A percentile compares a stretch with the other conserved stretches of the same genome.
These are phyloP conservation scores for Phrynocephalus versicolor DNA, from an alignment of 2,113 vertebrate species.

Conservation along the genomic window DNA sequence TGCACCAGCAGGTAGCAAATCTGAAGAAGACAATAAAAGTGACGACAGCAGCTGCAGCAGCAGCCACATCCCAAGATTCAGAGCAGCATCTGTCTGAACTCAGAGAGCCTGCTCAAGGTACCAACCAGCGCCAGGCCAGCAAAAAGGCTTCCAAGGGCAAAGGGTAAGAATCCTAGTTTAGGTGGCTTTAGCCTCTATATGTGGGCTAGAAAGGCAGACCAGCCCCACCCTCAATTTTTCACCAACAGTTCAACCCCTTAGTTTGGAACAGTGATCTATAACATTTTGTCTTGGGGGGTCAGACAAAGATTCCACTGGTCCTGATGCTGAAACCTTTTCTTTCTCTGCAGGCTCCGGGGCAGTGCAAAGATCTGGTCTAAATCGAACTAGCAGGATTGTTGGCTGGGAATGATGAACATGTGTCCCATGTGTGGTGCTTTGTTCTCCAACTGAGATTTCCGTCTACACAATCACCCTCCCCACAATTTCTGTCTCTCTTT, in stretches of 20 bases:
- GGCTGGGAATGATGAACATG: conserved; percentile 55
- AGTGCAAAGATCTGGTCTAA: conserved; percentile 99
- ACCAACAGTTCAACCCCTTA: neutral
- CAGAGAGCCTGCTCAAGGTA: conserved; percentile 75
- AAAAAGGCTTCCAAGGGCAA: conserved; percentile 98
- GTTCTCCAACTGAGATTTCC: conserved; percentile 20
- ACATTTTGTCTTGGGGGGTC: neutral
- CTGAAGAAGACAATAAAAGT: conserved; percentile 97
- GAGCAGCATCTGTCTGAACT: conserved; percentile 85
- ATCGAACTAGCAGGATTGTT: conserved; percentile 82
- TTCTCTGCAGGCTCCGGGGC: conserved; percentile 86
- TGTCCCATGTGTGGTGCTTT: conserved; percentile 48
- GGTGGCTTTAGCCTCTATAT: too few relatives aligned
- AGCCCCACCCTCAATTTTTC: neutral
- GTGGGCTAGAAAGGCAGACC: neutral
- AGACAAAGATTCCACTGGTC: neutral
- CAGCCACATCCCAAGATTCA: conserved; percentile 92
- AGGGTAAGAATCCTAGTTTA: conserved; percentile 76
- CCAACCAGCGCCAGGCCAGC: conserved; percentile 82
- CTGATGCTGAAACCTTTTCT: neutral
- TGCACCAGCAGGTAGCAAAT: conserved; percentile 86
- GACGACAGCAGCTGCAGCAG: conserved; percentile 88
- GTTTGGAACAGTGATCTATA: neutral
- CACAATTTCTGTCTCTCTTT: conserved; percentile 20
- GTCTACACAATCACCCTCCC: conserved; percentile 11